A percentile compares a stretch with the other conserved stretches of the same genome.
These are phyloP conservation scores for Lypha dubia DNA, from an alignment of 2,888 invertebrate genomes.

Conservation along the genomic window DNA sequence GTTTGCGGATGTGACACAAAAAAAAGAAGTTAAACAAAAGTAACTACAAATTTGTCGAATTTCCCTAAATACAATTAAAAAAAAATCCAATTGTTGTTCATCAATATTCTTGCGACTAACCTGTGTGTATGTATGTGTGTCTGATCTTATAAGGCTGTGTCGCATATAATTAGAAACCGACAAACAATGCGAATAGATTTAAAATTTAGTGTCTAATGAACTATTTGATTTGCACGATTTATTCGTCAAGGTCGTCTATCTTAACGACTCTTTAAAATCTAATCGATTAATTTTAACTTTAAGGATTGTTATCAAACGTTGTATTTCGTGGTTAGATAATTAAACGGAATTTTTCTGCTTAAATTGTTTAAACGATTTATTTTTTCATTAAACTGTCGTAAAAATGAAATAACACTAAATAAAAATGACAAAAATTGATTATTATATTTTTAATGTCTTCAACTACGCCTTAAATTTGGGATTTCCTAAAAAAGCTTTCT, in stretches of 20 bases:
- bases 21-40: not conserved
- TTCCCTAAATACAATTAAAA: not conserved
- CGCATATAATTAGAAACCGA: not conserved
- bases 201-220: not conserved
- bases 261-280: not conserved
- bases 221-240: not conserved
- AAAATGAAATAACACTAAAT: too few species aligned
- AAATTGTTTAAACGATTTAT: too few species aligned
- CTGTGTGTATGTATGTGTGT: too few species aligned
- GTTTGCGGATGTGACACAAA: not conserved
- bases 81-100: not conserved
- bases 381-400: too few species aligned
- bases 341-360: not conserved
- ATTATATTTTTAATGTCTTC: too few species aligned
- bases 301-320: not conserved
- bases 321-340: not conserved
- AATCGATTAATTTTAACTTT: not conserved
- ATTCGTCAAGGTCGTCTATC: not conserved
- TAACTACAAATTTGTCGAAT: conserved; percentile 7
- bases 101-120: conserved; percentile 14
- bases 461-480: too few species aligned
- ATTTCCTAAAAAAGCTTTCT: too few species aligned
- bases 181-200: not conserved
- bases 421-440: too few species aligned
- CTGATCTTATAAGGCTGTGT: not conserved